Base-by-base conservation (phyloP, 2,888 invertebrate genomes). In the Lasius platythorax region DNA sequence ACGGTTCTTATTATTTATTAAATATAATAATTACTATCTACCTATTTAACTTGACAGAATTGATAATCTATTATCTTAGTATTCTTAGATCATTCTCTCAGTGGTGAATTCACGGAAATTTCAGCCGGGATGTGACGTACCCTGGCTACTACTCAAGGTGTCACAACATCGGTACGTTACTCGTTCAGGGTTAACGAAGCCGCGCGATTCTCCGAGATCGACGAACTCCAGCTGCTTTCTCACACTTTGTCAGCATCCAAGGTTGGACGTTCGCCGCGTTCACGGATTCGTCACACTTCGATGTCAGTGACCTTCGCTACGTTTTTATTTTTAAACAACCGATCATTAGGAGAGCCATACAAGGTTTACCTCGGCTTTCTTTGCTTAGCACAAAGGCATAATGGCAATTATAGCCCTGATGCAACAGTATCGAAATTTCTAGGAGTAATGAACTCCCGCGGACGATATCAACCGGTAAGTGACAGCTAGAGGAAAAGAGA, bases 291-390 rank as follows among this genome's bases (percentile, higher is more conserved):
- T 88, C 87, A 85, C 79, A 87, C 87, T 72, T 82, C 83, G 40
- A 82, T 84, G 90, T 90, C 91, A 88, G 85, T 82, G 89, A 74
- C 90, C 89, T 90, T 86, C 76, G 50, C 50, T 40, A 23, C 43
- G 72, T 56, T 87, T 86, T 88, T 90, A 90, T 88, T 90, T 89
- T 89, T 87, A 85, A 89, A 79, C 88, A 84, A 81, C 73, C 82
- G 46, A 74, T 82, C 85, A 82, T 87, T 87, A 84, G 82, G 64
- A 61, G 28, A 61, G 50, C 63, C 46, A 33, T 28, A 64, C 37
- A 4, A n/a, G 56, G 46, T 30, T 28, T 30, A 84, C 84, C 85
- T 73, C 79, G 53, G 50, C 56, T 74, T 68, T 78, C 83, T 87
- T 75, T 83, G 50, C 74, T 43, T 72, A 18, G 46, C 73, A 33